Evolutionary conservation across 2,113 vertebrate species (phyloP).

Genomic region (Thymallus thymallus): DNA sequence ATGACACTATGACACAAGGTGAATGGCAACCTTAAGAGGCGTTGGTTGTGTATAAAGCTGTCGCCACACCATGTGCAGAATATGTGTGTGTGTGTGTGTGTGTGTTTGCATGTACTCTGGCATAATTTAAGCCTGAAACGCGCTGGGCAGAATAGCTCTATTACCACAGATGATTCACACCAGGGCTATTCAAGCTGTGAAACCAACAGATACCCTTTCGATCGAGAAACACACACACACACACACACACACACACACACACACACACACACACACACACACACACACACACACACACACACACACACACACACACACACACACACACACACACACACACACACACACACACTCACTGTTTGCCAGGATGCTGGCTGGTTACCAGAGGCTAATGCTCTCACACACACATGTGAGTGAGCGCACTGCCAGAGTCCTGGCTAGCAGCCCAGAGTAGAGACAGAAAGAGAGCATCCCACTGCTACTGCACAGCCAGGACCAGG

Average conservation of each 20-base stretch:
- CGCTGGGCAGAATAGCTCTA: constrained; percentile 2
- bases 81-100: neutral
- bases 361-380: constrained; percentile 10
- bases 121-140: neutral
- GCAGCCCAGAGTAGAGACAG: constrained; percentile 2
- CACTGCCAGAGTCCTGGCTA: neutral
- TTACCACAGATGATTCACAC: constrained; percentile 15
- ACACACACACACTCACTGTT: neutral
- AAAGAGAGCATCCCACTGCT: neutral
- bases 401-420: constrained; percentile 14
- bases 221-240: neutral
- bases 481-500: constrained; percentile 3
- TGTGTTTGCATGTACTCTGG: neutral
- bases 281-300: neutral
- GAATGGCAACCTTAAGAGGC: no score
- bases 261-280: neutral
- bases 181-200: neutral
- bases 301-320: neutral
- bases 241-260: neutral
- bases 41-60: neutral
- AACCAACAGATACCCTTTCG: neutral
- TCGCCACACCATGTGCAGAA: constrained; percentile 7
- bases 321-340: neutral
- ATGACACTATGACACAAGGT: no score
- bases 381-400: constrained; percentile 13